Evolutionary conservation across 2,113 vertebrate genomes (phyloP), one percentile per base, ranked within the genome.

Genomic region (Lophius piscatorius): DNA sequence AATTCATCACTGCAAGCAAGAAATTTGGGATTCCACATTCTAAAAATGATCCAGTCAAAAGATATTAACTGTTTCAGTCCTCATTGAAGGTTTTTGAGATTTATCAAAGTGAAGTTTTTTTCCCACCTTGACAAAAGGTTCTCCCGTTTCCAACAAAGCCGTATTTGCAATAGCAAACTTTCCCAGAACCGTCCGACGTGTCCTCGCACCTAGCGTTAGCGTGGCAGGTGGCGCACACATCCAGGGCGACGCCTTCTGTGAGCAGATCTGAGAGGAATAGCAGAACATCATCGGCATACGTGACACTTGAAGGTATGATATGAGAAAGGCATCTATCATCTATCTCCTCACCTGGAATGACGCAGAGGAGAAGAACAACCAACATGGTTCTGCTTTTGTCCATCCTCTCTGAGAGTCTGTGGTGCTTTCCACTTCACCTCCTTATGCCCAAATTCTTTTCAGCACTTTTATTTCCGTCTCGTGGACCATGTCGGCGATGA

Each of bases 91-190:
- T 28, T 28, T 28, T 28, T 28, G 8, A 28, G 8, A 28, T 28
- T 28, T 28, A 8, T 28, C 5, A 16, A 38, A 18, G n/a, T n/a
- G 11, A 2, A 18, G 0, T 7, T 12, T 11, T 6, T 48, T 76
- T 57, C 41, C 13, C 72, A 98, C 97, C 97, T 79, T 92, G 74
- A 81, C 97, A 99, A 12, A 88, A 81, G 0, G 88, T 94, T 70
- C 91, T 92, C 47, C 97, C 96, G 4, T 98, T 98, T 64, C 97
- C 97, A 41, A 94, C 89, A 78, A 97, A 97, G 48, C 97, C 97
- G 2, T 95, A 97, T 74, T 94, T 96, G 88, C 97, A 99, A 74
- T 93, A 93, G 38, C 97, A 99, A 47, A 92, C 81, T 52, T 93
- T 93, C 38, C 91, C 94, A 16, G 90, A 92, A 14, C 91, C 87